Evolutionary conservation across 2,888 invertebrate species (phyloP).

Genomic region (Parthenolecanium corni): DNA sequence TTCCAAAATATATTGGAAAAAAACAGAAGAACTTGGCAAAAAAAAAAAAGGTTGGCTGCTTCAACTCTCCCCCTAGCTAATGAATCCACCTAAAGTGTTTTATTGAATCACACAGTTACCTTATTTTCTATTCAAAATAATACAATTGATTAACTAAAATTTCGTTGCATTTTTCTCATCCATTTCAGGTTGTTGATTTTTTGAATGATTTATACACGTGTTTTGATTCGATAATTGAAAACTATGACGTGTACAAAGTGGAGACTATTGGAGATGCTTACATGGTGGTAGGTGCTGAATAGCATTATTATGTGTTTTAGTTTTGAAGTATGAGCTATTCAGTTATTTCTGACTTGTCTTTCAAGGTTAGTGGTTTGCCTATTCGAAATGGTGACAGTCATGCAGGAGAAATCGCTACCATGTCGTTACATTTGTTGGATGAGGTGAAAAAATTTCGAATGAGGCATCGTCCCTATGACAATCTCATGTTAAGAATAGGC

Average conservation of each 20-base stretch:
- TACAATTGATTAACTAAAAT: too few relatives aligned
- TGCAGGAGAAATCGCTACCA: constrained; percentile 85
- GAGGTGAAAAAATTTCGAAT: constrained; percentile 78
- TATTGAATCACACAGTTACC: too few relatives aligned
- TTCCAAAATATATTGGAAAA: too few relatives aligned
- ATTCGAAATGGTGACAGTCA: constrained; percentile 77
- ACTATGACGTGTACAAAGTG: constrained; percentile 80
- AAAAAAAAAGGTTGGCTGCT: too few relatives aligned
- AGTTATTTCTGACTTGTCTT: neutral
- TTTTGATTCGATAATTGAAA: constrained; percentile 86
- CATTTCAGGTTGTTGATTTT: constrained; percentile 75
- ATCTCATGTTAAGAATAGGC: constrained; percentile 75
- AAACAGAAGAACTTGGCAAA: too few relatives aligned
- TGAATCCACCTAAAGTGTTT: too few relatives aligned
- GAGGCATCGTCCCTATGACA: constrained; percentile 72
- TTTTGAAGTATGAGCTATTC: too few relatives aligned
- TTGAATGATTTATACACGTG: constrained; percentile 88
- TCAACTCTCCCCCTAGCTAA: too few relatives aligned
- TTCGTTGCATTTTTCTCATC: too few relatives aligned
- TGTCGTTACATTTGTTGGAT: constrained; percentile 76
- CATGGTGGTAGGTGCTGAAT: constrained; percentile 62
- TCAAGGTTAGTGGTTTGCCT: constrained; percentile 72
- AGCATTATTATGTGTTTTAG: neutral
- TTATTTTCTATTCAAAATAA: too few relatives aligned
- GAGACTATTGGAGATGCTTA: constrained; percentile 71